Evolutionary conservation across 1,140 invertebrate species (phyloP), one percentile per base, ranked within the genome.

Genomic region (Brachionus rubens): DNA sequence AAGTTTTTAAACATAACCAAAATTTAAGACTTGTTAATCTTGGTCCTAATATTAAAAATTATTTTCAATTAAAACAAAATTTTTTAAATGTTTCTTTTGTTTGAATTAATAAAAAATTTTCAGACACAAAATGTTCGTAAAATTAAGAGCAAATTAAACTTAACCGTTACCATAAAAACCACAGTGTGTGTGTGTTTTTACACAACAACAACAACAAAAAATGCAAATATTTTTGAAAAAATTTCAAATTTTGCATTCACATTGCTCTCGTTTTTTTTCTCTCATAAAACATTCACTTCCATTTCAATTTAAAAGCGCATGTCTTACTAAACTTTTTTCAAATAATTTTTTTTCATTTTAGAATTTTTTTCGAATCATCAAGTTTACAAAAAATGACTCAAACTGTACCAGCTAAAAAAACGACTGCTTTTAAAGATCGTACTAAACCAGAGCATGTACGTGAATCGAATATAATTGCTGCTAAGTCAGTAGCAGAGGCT

Each of bases 401-500:
- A 41, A 43, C 59, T 43, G 40, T 16, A 43, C 40, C 59, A 43
- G 36, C 24, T 7, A 16, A 5, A 30, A 0, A 26, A 24, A 6
- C 59, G n/a, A 43, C 16, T 5, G 59, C 40, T 6, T 77, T 77
- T 43, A 77, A 52, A 12, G 33, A 67, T 28, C 56, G 62, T 2
- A 36, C 41, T 0, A 67, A 67, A 43, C 76, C 76, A 24, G 62
- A 50, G 30, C 54, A 59, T 21, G 59, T 99, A 82, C 89, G 96
- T 54, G 87, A 88, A 76, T 96, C 93, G 80, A 99, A 99, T 83
- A 98, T 99, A 78, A 90, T 90, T 84, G 96, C 96, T 78, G 96
- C 94, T 26, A 99, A 99, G 91, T 95, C 96, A 87, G 94, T 99
- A 65, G 91, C 94, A 78, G 93, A 98, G 94, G 96, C 96, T 21